Base-by-base conservation (phyloP, 2,888 invertebrate species). In the Gari tellinella region DNA sequence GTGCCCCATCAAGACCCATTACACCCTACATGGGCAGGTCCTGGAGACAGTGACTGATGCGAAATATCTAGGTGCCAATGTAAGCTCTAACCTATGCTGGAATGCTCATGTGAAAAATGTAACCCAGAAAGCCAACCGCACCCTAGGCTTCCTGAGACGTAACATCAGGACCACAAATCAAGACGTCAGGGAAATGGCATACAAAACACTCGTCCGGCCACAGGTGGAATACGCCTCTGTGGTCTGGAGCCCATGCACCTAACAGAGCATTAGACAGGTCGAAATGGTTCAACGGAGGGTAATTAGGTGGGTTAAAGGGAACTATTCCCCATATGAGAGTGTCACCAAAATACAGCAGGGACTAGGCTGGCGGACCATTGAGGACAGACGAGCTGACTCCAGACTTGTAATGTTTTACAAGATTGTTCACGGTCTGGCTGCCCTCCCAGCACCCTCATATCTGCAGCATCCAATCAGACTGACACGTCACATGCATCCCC, bases 251-350 rank as follows among this genome's bases (percentile, higher is more conserved):
- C 61, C 51, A 5, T 51, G 43, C n/a, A 43, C 51, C 15, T 43
- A 62, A 52, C 38, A 12, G 14, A 25, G 40, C 19, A 52, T 2
- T 14, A 5, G 25, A 26, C 41, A 51, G 15, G n/a, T 52, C 5
- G 61, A 60, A 21, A 60, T 38, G 38, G 49, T 60, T 14, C 60
- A 49, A 48, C 31, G 60, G 40, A 48, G 38, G 17, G 61, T 51
- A 31, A 51, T 51, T 31, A 51, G 60, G 40, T 21, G 38, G 40
- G 21, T 19, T 21, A 23, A 40, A 40, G 49, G 7, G 38, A 15
- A 31, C 23, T 17, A 40, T n/a, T 21, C 40, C 40, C 37, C 26
- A 26, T 15, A 51, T 51, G 43, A n/a, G 19, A 23, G 23, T 26
- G 7, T 15, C 26, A 25, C 51, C 51, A 40, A 5, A 43, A n/a